Percentiles rank a stretch among this genome's conserved stretches.
Evolutionary conservation across 2,797 vertebrate genomes (phyloP).

Genomic region (Aldrovandia affinis): DNA sequence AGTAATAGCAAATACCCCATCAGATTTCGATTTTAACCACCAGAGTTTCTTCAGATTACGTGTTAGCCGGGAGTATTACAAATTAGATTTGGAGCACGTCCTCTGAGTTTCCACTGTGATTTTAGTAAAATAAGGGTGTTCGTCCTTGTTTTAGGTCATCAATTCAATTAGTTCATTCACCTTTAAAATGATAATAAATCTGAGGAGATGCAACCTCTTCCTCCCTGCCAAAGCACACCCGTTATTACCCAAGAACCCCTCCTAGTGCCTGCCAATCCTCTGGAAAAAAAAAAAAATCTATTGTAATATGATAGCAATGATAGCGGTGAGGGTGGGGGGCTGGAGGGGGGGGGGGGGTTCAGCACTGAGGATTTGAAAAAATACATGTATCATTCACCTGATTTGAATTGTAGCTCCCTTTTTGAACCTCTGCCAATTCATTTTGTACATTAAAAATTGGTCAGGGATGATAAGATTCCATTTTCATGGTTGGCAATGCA

Average conservation of each 20-base stretch:
- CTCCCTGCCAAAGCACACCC: conserved; percentile 43
- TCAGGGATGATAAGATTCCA: conserved; percentile 99
- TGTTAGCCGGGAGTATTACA: conserved; percentile 27
- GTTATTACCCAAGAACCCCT: conserved; percentile 21
- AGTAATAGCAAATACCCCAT: not conserved
- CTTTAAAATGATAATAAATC: conserved; percentile 49
- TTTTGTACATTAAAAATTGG: conserved; percentile 99
- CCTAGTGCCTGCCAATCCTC: conserved; percentile 44
- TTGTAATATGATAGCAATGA: conserved; percentile 68
- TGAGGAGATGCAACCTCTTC: conserved; percentile 48
- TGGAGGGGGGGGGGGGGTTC: conserved; percentile 74
- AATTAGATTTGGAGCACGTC: conserved; percentile 42
- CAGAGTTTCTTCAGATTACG: not conserved
- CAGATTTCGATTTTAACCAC: conserved; percentile 13
- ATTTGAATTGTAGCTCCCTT: conserved; percentile 97
- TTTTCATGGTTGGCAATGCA: conserved; percentile 99
- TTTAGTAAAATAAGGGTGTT: conserved; percentile 41
- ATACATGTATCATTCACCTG: conserved; percentile 97
- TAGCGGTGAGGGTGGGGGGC: conserved; percentile 56
- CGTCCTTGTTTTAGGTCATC: conserved; percentile 63
- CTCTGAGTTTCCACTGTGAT: conserved; percentile 34
- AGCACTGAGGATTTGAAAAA: conserved; percentile 78
- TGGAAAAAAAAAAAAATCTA: conserved; percentile 74
- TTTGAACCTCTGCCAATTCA: conserved; percentile 99
- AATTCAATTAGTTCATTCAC: conserved; percentile 61